A percentile compares a stretch with the other conserved stretches of the same genome.
phyloP scores from a whole-genome alignment of 2,113 vertebrate genomes.

The Corapipo altera region DNA sequence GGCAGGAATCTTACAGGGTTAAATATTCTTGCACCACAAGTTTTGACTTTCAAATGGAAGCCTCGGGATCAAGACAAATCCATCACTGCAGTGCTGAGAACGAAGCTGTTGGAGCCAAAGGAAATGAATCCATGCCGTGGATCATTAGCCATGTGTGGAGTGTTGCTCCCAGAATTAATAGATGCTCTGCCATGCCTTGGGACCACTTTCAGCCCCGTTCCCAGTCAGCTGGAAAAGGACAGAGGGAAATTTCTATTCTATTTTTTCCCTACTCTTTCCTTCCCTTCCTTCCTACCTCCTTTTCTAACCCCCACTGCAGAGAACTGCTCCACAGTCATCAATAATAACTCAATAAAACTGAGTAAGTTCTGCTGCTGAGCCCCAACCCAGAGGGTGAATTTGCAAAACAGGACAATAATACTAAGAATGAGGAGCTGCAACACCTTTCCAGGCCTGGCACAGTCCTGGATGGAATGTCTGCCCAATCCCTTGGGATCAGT shows the following conservation, averaged over 20 bases:
- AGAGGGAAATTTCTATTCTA: neutral
- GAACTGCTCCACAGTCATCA: neutral
- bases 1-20: neutral
- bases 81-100: constrained; percentile 20
- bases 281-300: neutral
- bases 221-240: constrained; percentile 27
- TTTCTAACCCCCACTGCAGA: neutral
- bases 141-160: constrained; percentile 53
- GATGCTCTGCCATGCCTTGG: neutral
- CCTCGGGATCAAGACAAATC: constrained; percentile 20
- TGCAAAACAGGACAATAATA: neutral
- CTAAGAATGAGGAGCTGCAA: neutral
- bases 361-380: neutral
- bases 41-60: constrained; percentile 60
- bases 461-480: neutral
- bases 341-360: neutral
- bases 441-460: neutral
- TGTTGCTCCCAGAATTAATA: constrained; percentile 52
- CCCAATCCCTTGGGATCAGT: rapidly evolving
- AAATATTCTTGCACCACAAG: neutral
- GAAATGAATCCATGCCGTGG: constrained; percentile 47
- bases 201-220: neutral
- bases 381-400: neutral
- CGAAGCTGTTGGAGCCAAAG: constrained; percentile 30
- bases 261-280: neutral